Percentiles rank a stretch among this genome's conserved stretches.
phyloP scores from a whole-genome alignment of 2,888 invertebrate genomes.

The Mimachlamys varia region DNA sequence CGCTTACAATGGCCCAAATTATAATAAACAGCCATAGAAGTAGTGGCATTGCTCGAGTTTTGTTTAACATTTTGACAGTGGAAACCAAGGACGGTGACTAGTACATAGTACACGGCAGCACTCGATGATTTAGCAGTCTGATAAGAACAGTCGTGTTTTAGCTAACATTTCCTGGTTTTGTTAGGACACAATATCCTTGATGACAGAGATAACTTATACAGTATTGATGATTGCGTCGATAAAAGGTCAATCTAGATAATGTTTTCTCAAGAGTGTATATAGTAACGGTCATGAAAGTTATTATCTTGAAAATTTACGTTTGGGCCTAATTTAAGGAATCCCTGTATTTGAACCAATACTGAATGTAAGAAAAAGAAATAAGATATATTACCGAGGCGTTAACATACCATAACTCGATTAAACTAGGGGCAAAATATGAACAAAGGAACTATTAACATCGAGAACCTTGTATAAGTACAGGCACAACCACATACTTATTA shows the following conservation, averaged over 20 bases:
- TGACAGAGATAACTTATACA: neutral
- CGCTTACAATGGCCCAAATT: neutral
- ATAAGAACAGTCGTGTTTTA: neutral
- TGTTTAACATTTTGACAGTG: neutral
- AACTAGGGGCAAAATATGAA: too few species aligned
- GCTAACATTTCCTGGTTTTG: neutral
- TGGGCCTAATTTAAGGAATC: too few species aligned
- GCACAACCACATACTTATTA: too few species aligned
- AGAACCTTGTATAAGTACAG: too few species aligned
- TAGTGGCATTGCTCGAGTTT: neutral
- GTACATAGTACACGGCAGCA: neutral
- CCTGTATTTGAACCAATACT: too few species aligned
- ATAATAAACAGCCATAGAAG: neutral
- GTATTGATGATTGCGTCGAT: neutral
- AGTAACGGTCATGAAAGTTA: too few species aligned
- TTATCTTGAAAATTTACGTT: too few species aligned
- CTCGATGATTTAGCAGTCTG: neutral
- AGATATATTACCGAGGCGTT: too few species aligned
- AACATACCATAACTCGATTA: too few species aligned
- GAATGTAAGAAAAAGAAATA: too few species aligned
- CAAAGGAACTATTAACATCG: too few species aligned
- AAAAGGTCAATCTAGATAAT: neutral
- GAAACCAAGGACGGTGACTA: neutral
- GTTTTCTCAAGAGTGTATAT: too few species aligned
- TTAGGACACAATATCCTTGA: neutral